phyloP scores from a whole-genome alignment of 2,113 vertebrate species.

The Vanacampus margaritifer region DNA sequence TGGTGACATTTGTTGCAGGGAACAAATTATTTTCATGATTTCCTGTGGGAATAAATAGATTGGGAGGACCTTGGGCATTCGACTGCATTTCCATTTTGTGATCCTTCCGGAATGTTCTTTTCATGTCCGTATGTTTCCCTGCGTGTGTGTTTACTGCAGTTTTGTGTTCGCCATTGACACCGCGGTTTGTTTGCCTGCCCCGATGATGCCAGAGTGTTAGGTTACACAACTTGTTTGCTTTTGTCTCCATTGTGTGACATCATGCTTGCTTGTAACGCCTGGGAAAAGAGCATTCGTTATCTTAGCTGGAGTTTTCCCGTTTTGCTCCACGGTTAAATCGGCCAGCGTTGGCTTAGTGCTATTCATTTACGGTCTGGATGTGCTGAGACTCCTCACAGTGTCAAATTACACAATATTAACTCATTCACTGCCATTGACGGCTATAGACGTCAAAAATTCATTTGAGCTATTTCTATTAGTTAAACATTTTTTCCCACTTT shows the following conservation, averaged over 20 bases:
- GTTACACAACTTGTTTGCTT: conserved; percentile 15
- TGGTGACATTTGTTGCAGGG: too few species aligned
- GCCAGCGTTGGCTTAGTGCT: not conserved
- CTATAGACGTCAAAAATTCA: too few species aligned
- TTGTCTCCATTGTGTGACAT: conserved; percentile 1
- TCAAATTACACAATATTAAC: too few species aligned
- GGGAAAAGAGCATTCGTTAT: not conserved
- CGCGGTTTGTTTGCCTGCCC: conserved; percentile 16
- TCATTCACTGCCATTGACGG: too few species aligned
- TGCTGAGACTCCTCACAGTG: too few species aligned
- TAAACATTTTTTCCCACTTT: too few species aligned
- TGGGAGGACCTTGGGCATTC: too few species aligned
- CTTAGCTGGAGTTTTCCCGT: not conserved
- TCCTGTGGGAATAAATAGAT: too few species aligned
- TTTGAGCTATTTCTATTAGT: too few species aligned
- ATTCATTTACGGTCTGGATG: too few species aligned
- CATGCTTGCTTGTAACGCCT: not conserved
- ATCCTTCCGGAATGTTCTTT: not conserved
- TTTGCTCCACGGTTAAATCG: not conserved
- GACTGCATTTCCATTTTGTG: not conserved
- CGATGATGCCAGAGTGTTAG: conserved; percentile 25
- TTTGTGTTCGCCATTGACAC: conserved; percentile 25
- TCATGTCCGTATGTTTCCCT: not conserved
- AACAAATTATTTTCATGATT: too few species aligned
- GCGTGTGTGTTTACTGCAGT: conserved; percentile 5